Conservation (phyloP, 2,888 invertebrate genomes). For the Harpagoxenus sublaevis region DNA sequence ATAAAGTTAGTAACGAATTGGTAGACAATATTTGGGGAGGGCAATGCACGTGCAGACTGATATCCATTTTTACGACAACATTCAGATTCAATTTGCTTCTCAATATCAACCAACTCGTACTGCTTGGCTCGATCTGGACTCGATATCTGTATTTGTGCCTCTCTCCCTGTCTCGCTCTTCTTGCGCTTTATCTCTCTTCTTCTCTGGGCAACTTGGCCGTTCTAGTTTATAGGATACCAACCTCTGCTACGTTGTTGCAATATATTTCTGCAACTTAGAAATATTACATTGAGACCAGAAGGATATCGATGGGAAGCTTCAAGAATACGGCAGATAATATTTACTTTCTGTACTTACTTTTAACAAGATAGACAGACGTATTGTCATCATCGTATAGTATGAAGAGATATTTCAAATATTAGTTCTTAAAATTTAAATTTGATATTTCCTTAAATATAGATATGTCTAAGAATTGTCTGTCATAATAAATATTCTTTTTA, state of each 20-base stretch:
- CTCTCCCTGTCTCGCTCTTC: neutral
- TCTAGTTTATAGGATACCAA: conserved; percentile 67
- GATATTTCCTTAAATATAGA: neutral
- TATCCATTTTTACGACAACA: conserved; percentile 82
- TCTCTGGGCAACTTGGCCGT: conserved; percentile 17
- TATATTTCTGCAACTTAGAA: conserved; percentile 75
- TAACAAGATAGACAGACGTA: neutral
- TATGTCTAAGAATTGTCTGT: neutral
- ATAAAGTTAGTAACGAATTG: conserved; percentile 75
- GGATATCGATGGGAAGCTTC: conserved; percentile 56
- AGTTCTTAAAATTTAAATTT: neutral
- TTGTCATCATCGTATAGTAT: neutral
- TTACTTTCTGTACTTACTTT: conserved; percentile 59
- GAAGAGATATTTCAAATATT: neutral
- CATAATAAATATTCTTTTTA: neutral
- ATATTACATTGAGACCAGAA: conserved; percentile 67
- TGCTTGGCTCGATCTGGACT: conserved; percentile 56
- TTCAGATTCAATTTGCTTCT: conserved; percentile 82
- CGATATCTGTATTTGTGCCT: conserved; percentile 56
- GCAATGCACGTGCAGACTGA: conserved; percentile 70
- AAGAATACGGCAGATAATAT: conserved; percentile 60
- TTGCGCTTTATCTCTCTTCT: conserved; percentile 20
- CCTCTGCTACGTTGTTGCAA: conserved; percentile 67
- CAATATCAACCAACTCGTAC: conserved; percentile 78
- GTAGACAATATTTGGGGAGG: conserved; percentile 73